Conservation (phyloP, 2,888 invertebrate species). For the Lycaena phlaeas region DNA sequence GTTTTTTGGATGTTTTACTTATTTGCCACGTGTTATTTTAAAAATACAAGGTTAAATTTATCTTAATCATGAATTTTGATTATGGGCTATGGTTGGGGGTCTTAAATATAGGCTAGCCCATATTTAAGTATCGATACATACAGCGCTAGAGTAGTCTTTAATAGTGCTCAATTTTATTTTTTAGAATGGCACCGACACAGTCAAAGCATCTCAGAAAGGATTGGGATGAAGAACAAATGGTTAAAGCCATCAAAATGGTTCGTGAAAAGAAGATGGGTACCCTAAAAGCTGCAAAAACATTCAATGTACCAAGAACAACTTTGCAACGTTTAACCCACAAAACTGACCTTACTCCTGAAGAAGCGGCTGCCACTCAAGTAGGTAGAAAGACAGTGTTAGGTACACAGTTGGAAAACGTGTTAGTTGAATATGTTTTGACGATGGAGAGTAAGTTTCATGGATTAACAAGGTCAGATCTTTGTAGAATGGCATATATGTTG, state of each 20-base stretch:
- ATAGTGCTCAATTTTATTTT: slow-evolving; percentile 3
- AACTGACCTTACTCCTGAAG: slow-evolving; percentile 14
- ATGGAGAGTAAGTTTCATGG: slow-evolving; percentile 16
- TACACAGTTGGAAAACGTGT: slow-evolving; percentile 6
- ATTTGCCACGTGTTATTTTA: slow-evolving; percentile 1
- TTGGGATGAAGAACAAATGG: slow-evolving; percentile 5
- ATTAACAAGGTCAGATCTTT: slow-evolving; percentile 13
- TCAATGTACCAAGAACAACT: slow-evolving; percentile 8
- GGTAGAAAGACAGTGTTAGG: slow-evolving; percentile 11
- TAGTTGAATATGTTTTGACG: slow-evolving; percentile 14
- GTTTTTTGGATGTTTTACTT: slow-evolving; percentile 8
- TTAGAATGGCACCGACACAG: background rate
- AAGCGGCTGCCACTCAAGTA: slow-evolving; percentile 9
- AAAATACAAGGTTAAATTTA: slow-evolving; percentile 10
- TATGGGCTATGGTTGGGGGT: slow-evolving; percentile 5
- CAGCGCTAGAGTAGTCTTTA: background rate
- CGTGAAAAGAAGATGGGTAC: slow-evolving; percentile 7
- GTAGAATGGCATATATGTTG: slow-evolving; percentile 12
- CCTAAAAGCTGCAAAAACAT: slow-evolving; percentile 5
- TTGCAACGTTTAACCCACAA: slow-evolving; percentile 12
- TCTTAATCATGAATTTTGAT: slow-evolving; percentile 6
- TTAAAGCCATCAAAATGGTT: slow-evolving; percentile 5
- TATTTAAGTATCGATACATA: slow-evolving; percentile 1
- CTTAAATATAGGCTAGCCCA: slow-evolving; percentile 9
- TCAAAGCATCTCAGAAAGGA: slow-evolving; percentile 1